A percentile compares a stretch with the other conserved stretches of the same genome.
Conservation (phyloP, 2,113 vertebrate genomes). For the Ailurus styani region DNA sequence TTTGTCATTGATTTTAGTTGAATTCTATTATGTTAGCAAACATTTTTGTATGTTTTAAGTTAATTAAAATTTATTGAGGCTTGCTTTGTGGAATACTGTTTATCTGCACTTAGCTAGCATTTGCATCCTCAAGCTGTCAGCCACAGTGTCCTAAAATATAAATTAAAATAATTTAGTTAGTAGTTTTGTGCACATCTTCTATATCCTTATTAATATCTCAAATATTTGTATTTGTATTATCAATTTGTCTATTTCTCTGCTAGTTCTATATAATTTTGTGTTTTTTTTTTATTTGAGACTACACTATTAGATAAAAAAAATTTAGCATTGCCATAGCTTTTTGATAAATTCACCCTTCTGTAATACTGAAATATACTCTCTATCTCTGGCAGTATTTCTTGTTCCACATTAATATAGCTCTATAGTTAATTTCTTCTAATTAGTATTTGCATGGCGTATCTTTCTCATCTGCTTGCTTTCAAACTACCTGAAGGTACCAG, state of each 20-base stretch:
- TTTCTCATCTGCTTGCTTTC: background rate
- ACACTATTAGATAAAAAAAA: background rate
- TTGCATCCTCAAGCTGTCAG: background rate
- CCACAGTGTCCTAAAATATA: background rate
- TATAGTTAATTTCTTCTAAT: background rate
- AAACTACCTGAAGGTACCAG: background rate
- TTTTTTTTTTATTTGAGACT: background rate
- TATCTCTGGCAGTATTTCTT: background rate
- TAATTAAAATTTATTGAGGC: background rate
- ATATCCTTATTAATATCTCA: background rate
- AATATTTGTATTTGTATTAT: background rate
- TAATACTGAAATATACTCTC: background rate
- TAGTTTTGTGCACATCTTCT: background rate
- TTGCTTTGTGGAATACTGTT: background rate
- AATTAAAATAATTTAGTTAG: background rate
- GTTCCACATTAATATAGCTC: background rate
- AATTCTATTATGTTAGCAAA: background rate
- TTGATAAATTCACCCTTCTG: background rate
- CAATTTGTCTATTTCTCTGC: background rate
- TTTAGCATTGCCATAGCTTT: background rate
- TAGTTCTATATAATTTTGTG: background rate
- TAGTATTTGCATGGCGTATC: background rate
- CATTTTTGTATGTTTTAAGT: background rate
- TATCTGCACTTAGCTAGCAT: background rate
- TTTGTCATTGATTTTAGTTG: background rate